Evolutionary conservation across 2,888 invertebrate genomes (phyloP).

Genomic region (Chymomyza fuscimana): DNA sequence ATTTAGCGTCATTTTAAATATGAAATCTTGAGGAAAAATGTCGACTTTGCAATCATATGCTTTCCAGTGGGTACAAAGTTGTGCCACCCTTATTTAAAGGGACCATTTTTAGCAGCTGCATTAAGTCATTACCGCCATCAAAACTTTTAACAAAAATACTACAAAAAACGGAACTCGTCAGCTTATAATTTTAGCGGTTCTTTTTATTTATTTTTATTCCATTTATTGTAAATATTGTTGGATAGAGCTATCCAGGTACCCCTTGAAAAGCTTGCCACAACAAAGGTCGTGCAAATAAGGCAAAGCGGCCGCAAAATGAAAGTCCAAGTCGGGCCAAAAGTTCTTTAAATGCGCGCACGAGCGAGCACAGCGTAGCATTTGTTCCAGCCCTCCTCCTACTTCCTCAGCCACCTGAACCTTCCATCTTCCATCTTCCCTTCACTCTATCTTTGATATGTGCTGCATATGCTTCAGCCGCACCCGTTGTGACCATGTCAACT

Average conservation of each 20-base stretch:
- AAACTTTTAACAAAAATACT: not conserved
- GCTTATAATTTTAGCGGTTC: slow-evolving; percentile 55
- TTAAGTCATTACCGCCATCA: slow-evolving; percentile 1
- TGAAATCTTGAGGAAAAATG: too few species aligned
- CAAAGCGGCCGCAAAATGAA: slow-evolving; percentile 47
- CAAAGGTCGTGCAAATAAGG: slow-evolving; percentile 47
- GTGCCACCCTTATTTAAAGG: not conserved
- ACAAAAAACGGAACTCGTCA: slow-evolving; percentile 18
- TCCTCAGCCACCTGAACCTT: not conserved
- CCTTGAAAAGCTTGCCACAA: slow-evolving; percentile 59
- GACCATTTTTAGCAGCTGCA: not conserved
- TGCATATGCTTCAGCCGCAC: slow-evolving; percentile 47
- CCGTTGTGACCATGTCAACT: slow-evolving; percentile 58
- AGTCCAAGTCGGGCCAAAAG: slow-evolving; percentile 60
- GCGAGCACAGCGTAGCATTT: slow-evolving; percentile 45
- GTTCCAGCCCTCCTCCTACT: slow-evolving; percentile 7
- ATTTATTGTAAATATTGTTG: slow-evolving; percentile 1
- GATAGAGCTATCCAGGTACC: not conserved
- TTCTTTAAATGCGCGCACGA: slow-evolving; percentile 65
- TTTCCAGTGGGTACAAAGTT: too few species aligned
- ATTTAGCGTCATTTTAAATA: too few species aligned
- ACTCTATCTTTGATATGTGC: slow-evolving; percentile 15
- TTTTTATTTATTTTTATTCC: slow-evolving; percentile 27
- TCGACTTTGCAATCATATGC: too few species aligned
- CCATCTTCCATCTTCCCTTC: not conserved